A percentile compares a stretch with the other conserved stretches of the same genome.
Conservation (phyloP, 2,888 invertebrate species). For the Eretmocerus hayati region DNA sequence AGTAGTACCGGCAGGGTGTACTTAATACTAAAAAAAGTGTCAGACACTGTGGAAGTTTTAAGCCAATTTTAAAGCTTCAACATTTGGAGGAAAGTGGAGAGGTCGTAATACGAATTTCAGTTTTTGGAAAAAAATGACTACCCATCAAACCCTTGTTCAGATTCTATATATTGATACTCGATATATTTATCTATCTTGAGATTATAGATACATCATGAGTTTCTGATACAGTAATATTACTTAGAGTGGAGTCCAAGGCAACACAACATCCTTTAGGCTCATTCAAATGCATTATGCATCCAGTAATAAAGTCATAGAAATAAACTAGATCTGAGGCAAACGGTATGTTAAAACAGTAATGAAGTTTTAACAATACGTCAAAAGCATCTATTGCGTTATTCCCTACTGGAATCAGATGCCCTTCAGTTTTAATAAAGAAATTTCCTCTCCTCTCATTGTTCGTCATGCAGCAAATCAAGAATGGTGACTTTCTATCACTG, state of each 20-base stretch:
- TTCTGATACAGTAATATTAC: constrained; percentile 7
- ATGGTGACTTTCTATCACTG: constrained; percentile 9
- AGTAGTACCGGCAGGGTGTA: too few relatives aligned
- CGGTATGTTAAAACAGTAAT: constrained; percentile 16
- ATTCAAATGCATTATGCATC: constrained; percentile 14
- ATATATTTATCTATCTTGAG: too few relatives aligned
- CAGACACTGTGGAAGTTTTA: too few relatives aligned
- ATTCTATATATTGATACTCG: too few relatives aligned
- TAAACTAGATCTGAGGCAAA: constrained; percentile 15
- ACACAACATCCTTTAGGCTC: constrained; percentile 19
- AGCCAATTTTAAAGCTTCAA: too few relatives aligned
- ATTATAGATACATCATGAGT: too few relatives aligned
- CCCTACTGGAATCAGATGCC: constrained; percentile 15
- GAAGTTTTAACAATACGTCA: constrained; percentile 18
- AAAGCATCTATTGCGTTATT: constrained; percentile 14
- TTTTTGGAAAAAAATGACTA: too few relatives aligned
- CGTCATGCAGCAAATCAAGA: constrained; percentile 9
- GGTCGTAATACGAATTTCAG: too few relatives aligned
- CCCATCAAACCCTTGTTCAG: too few relatives aligned
- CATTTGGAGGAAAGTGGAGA: too few relatives aligned
- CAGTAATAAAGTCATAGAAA: constrained; percentile 21
- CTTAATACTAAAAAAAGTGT: too few relatives aligned
- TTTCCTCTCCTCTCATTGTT: constrained; percentile 9
- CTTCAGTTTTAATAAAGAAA: constrained; percentile 18
- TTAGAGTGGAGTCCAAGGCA: constrained; percentile 13